These are phyloP conservation scores for Candidula unifasciata DNA, from an alignment of 2,888 invertebrate genomes.

Conservation along the genomic window DNA sequence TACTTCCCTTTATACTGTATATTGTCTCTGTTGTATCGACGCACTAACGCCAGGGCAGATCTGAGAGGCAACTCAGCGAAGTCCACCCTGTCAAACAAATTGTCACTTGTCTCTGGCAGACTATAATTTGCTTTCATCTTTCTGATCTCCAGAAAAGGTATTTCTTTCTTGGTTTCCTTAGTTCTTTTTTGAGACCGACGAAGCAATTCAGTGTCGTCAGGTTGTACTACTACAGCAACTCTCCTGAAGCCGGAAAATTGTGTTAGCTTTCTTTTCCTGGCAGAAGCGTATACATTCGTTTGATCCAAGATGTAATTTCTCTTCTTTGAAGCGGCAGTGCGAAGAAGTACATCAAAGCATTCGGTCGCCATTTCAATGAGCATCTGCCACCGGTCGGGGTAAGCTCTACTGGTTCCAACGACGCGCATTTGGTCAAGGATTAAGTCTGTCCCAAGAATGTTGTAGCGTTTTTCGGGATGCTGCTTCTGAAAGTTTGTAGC, in stretches of 20 bases:
- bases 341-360: slow-evolving; percentile 86
- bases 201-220: slow-evolving; percentile 90
- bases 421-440: slow-evolving; percentile 94
- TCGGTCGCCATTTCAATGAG: slow-evolving; percentile 90
- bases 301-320: slow-evolving; percentile 97
- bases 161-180: slow-evolving; percentile 84
- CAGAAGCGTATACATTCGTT: slow-evolving; percentile 96
- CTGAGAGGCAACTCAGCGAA: slow-evolving; percentile 84
- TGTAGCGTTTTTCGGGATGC: slow-evolving; percentile 88
- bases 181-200: slow-evolving; percentile 85
- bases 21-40: slow-evolving; percentile 80
- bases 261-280: slow-evolving; percentile 95
- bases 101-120: slow-evolving; percentile 83
- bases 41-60: slow-evolving; percentile 86
- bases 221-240: slow-evolving; percentile 91
- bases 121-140: slow-evolving; percentile 96
- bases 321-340: slow-evolving; percentile 83
- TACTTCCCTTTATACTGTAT: neutral
- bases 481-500: slow-evolving; percentile 84
- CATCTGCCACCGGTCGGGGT: slow-evolving; percentile 89
- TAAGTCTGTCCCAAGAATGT: slow-evolving; percentile 89
- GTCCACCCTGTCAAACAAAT: slow-evolving; percentile 87
- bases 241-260: slow-evolving; percentile 93
- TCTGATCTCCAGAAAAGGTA: slow-evolving; percentile 91
- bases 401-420: slow-evolving; percentile 86